These are phyloP conservation scores for Pipistrellus pygmaeus DNA, from an alignment of 2,797 vertebrate species.

Conservation along the genomic window DNA sequence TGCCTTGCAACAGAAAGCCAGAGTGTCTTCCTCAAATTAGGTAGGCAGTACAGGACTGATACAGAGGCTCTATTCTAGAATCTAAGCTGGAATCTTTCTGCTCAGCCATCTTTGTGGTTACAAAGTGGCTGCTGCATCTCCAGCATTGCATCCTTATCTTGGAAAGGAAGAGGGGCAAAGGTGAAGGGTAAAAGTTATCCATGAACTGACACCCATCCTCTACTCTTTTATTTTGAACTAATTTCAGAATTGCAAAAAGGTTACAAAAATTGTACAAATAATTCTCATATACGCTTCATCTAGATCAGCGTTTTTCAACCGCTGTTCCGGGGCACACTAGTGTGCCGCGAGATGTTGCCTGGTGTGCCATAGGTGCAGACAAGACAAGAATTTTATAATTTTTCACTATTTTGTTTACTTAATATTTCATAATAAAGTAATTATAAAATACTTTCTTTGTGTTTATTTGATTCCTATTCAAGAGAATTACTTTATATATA, in stretches of 20 bases:
- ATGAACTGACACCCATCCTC: too few species aligned
- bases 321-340: too few species aligned
- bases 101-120: background rate
- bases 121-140: background rate
- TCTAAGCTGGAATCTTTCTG: slow-evolving; percentile 1
- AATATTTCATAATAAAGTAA: too few species aligned
- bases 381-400: too few species aligned
- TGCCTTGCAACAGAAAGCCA: background rate
- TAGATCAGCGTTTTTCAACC: too few species aligned
- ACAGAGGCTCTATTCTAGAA: background rate
- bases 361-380: too few species aligned
- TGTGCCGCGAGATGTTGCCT: too few species aligned
- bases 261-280: slow-evolving; percentile 27
- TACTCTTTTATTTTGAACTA: slow-evolving; percentile 4
- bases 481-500: too few species aligned
- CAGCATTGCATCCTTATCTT: background rate
- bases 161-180: background rate
- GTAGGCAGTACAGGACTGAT: background rate
- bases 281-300: background rate
- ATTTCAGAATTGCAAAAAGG: slow-evolving; percentile 30
- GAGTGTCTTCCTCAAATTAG: background rate
- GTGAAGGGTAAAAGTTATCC: background rate
- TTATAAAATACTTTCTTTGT: too few species aligned
- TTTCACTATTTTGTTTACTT: too few species aligned
- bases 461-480: too few species aligned